Evolutionary conservation across 2,113 vertebrate species (phyloP).

Genomic region (Myocastor coypus): DNA sequence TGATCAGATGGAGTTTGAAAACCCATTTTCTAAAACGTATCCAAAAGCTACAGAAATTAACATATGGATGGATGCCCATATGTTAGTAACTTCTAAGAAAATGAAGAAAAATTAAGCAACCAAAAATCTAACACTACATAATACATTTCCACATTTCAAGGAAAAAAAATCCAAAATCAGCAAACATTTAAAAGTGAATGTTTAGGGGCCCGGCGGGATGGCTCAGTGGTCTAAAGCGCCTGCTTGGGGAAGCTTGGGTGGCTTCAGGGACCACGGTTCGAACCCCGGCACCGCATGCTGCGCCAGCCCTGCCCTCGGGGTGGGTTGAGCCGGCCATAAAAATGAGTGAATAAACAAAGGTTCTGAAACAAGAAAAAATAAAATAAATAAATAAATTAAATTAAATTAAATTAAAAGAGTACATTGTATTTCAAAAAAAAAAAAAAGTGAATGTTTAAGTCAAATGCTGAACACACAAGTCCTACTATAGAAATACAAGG

Average conservation of each 20-base stretch:
- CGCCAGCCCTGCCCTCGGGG: too few species aligned
- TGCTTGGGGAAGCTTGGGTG: too few species aligned
- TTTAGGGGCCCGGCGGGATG: too few species aligned
- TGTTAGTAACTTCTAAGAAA: slow-evolving; percentile 35
- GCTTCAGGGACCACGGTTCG: too few species aligned
- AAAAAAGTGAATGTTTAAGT: slow-evolving; percentile 65
- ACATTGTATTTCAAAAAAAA: too few species aligned
- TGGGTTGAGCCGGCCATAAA: too few species aligned
- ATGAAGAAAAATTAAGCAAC: slow-evolving; percentile 44
- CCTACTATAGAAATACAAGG: slow-evolving; percentile 53
- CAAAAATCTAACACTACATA: slow-evolving; percentile 32
- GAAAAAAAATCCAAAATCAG: slow-evolving; percentile 69
- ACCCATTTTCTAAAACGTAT: not conserved
- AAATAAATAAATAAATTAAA: too few species aligned
- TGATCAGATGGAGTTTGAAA: slow-evolving; percentile 33
- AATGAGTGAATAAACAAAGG: too few species aligned
- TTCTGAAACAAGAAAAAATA: too few species aligned
- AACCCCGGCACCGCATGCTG: too few species aligned
- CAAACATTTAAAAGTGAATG: slow-evolving; percentile 37
- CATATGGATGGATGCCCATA: slow-evolving; percentile 6
- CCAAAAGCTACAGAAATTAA: slow-evolving; percentile 48
- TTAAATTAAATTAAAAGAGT: too few species aligned
- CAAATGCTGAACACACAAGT: slow-evolving; percentile 67
- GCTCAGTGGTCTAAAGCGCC: too few species aligned
- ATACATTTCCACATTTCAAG: slow-evolving; percentile 57